Conservation (phyloP, 23 tunicate genomes). For the Trididemnum clinides region DNA sequence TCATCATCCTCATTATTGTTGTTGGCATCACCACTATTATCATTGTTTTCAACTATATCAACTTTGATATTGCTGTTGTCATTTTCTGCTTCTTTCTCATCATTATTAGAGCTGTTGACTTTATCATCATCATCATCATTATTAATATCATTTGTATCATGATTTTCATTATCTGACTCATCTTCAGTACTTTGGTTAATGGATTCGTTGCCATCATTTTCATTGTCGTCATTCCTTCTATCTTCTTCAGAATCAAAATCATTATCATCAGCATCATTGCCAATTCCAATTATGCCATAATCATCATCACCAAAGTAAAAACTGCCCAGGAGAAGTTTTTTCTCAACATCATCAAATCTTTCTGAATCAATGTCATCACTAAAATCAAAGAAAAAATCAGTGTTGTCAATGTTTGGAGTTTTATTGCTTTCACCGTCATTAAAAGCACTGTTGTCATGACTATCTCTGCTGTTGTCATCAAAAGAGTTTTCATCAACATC, state of each 20-base stretch:
- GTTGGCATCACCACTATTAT: neutral
- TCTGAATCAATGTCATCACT: neutral
- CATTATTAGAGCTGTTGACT: neutral
- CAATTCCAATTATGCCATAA: neutral
- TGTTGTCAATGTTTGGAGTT: neutral
- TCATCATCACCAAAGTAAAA: slow-evolving; percentile 8
- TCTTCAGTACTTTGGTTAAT: neutral
- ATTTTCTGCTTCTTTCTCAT: neutral
- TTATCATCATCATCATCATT: slow-evolving; percentile 17
- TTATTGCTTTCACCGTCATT: neutral
- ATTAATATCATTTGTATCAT: neutral
- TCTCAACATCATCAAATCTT: slow-evolving; percentile 9
- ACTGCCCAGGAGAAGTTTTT: neutral
- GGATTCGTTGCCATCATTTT: neutral
- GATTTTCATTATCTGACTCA: neutral
- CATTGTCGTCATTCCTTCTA: neutral
- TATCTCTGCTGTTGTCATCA: neutral
- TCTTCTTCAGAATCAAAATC: slow-evolving; percentile 8
- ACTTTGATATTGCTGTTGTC: neutral
- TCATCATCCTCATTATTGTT: neutral
- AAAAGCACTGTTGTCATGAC: slow-evolving; percentile 2
- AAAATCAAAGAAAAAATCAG: neutral
- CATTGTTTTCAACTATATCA: neutral
- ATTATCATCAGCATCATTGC: slow-evolving; percentile 2
- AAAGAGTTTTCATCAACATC: neutral